These are phyloP conservation scores for Pithys albifrons DNA, from an alignment of 2,113 vertebrate genomes.

Conservation along the genomic window DNA sequence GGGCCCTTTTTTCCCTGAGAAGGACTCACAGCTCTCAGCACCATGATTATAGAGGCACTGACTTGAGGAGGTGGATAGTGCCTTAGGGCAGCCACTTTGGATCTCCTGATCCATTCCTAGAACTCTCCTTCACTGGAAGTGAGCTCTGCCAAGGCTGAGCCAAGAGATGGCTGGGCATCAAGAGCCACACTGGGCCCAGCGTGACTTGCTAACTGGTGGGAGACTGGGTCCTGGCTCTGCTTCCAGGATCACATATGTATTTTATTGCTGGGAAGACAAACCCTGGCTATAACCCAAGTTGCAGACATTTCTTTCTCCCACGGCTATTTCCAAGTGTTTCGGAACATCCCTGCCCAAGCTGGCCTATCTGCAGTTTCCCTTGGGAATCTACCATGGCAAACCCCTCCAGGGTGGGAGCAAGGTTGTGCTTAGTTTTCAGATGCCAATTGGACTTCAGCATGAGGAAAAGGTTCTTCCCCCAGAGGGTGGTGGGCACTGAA, in stretches of 20 bases:
- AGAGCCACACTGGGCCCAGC: background rate
- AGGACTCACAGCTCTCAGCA: background rate
- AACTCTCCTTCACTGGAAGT: background rate
- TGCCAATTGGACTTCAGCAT: accelerated
- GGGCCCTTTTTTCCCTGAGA: accelerated
- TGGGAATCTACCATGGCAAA: background rate
- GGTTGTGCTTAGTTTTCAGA: background rate
- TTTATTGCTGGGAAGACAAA: background rate
- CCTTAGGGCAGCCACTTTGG: background rate
- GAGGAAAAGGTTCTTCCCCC: background rate
- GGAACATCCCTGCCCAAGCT: background rate
- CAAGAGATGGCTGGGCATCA: background rate
- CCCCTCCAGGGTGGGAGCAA: background rate
- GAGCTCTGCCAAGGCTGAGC: background rate
- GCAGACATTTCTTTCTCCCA: background rate
- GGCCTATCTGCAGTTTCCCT: background rate
- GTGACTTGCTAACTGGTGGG: background rate
- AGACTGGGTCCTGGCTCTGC: background rate
- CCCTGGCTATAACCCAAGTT: background rate
- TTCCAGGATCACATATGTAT: background rate
- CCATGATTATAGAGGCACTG: background rate
- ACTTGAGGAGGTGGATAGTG: background rate
- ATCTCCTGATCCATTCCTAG: background rate
- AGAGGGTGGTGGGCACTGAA: background rate
- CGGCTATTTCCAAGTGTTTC: background rate